phyloP scores from a whole-genome alignment of 2,113 vertebrate genomes.

The Pelmatolapia mariae region DNA sequence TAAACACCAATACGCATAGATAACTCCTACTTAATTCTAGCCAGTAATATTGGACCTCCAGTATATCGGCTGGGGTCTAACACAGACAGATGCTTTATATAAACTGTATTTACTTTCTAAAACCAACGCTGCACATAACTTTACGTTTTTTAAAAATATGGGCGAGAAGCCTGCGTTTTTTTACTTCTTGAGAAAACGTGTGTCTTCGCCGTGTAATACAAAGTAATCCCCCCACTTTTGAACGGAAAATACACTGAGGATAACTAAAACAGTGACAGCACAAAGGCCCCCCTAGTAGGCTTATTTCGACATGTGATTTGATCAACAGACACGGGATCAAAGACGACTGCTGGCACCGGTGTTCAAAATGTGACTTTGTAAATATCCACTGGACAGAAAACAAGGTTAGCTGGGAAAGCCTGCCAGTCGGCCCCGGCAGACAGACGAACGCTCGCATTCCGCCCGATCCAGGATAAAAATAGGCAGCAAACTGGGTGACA shows the following conservation, averaged over 20 bases:
- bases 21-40: not conserved
- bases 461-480: constrained; percentile 66
- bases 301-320: not conserved
- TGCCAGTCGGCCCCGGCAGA: constrained; percentile 1
- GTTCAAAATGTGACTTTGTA: constrained; percentile 17
- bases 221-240: not conserved
- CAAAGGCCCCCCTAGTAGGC: not conserved
- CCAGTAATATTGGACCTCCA: not conserved
- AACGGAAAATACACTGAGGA: not conserved
- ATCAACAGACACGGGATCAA: not conserved
- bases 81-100: not conserved
- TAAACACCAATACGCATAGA: not conserved
- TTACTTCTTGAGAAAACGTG: not conserved
- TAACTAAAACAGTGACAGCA: not conserved
- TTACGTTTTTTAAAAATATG: not conserved
- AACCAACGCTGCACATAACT: not conserved
- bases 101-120: not conserved
- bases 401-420: not conserved
- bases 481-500: constrained; percentile 65
- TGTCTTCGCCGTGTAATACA: not conserved
- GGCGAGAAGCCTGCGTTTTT: not conserved
- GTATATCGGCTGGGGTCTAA: not conserved
- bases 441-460: constrained; percentile 50
- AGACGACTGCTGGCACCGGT: not conserved
- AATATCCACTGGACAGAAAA: not conserved